Conservation (phyloP, 2,888 invertebrate genomes). For the Drosophila suboccidentalis region DNA sequence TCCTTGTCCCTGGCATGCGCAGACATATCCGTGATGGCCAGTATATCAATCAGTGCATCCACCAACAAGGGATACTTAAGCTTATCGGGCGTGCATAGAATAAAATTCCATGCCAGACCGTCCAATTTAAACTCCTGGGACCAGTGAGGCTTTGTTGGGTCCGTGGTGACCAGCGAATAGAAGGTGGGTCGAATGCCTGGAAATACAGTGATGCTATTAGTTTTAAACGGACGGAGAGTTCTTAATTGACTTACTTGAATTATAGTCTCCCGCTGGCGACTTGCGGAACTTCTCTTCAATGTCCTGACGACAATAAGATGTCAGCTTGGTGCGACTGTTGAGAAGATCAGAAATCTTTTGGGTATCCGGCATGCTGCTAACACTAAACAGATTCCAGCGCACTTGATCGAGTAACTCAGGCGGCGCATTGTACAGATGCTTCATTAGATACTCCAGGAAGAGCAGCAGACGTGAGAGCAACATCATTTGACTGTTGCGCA, state of each 20-base stretch:
- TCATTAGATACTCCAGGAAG: conserved; percentile 97
- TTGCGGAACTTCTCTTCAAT: conserved; percentile 92
- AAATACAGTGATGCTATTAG: conserved; percentile 84
- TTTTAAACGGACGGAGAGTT: neutral
- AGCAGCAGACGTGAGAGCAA: conserved; percentile 93
- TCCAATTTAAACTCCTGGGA: conserved; percentile 95
- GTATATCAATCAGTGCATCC: conserved; percentile 93
- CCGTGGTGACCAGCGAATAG: conserved; percentile 94
- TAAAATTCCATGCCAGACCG: conserved; percentile 96
- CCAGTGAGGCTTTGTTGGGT: conserved; percentile 83
- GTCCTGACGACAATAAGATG: conserved; percentile 90
- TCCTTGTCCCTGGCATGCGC: conserved; percentile 85
- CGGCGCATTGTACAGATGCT: conserved; percentile 97
- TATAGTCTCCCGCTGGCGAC: conserved; percentile 85
- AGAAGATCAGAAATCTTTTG: conserved; percentile 86
- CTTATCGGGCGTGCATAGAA: conserved; percentile 96
- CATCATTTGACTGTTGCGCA: conserved; percentile 90
- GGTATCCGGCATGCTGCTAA: conserved; percentile 87
- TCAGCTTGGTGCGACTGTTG: conserved; percentile 88
- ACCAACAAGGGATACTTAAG: conserved; percentile 94
- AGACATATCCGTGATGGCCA: conserved; percentile 92
- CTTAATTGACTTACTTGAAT: conserved; percentile 72
- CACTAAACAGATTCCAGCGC: conserved; percentile 92
- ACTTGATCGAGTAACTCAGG: conserved; percentile 94
- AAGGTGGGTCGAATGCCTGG: conserved; percentile 94